Evolutionary conservation across 2,797 vertebrate species (phyloP), one percentile per base, ranked within the genome.

Genomic region (Pipistrellus pipistrellus): DNA sequence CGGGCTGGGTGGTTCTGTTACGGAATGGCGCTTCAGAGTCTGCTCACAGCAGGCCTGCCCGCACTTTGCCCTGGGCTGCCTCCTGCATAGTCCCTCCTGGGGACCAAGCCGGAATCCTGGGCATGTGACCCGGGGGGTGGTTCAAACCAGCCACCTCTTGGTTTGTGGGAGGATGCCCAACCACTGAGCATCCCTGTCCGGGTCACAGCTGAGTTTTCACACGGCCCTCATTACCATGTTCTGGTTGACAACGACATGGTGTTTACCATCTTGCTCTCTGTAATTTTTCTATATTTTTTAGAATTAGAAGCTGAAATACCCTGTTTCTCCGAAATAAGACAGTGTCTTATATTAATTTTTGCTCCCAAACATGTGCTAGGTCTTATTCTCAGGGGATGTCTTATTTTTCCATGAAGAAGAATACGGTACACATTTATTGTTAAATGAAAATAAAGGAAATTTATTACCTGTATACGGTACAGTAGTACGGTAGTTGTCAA

Each of bases 221-320:
- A 85, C 21, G 6, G 1, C 32, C 35, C 13, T 38, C 32, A 20
- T 7, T 38, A 18, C 25, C 73, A 1, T 17, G 1, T 23, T 48
- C 32, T 41, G 25, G n/a, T 41, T 41, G 55, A 82, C 46, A 66
- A 35, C 2, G 59, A 27, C 8, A 23, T 25, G 4, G n/a, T 64
- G 6, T 62, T 48, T 72, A n/a, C 8, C 32, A 3, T 59, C 32
- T 69, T 68, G 38, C 32, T 89, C 15, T 73, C 77, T 35, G 35
- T 81, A 62, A 62, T 73, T 94, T 91, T 35, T 48, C 46, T 14
- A 48, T 48, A 48, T 48, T 75, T 84, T 93, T 68, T 6, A 71
- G 64, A 41, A 66, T 81, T 85, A 30, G 64, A 66, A 48, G 55
- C 66, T 73, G 27, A 51, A 72, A 41, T 41, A 41, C 38, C 38